Base-by-base conservation (phyloP, 1,140 invertebrate genomes). In the Nephila pilipes region DNA sequence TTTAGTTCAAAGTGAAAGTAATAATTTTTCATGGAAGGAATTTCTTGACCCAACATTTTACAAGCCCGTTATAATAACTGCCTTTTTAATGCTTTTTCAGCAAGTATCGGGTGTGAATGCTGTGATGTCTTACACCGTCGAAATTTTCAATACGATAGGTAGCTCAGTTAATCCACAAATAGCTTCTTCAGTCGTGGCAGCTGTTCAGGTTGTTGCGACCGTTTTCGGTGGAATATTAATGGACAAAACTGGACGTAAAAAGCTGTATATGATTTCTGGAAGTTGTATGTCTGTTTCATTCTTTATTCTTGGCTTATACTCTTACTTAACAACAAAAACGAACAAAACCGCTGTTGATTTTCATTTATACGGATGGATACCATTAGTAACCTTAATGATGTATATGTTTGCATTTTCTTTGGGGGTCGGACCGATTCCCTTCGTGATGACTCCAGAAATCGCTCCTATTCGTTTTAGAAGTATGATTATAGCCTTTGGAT, bases 81-180 rank as follows among this genome's bases (percentile, higher is more conserved):
- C 99, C 6, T 97, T 97, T 5, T 96, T 99, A 57, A 99, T 99
- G 98, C 97, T 98, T 94, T 98, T 99, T 96, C 98, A 99, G 96
- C 98, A 99, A 95, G 95, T 99, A 90, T 98, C 97, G 94, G 98
- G 98, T 36, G 98, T 98, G 94, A 99, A 99, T 94, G 98, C 98
- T 1, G 97, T 99, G 36, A 98, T 99, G 94, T 99, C 99, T 95
- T 99, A 99, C 95, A 98, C 98, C 0, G 97, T 97, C 20, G 96
- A 96, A 79, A 99, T 99, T 83, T 99, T 99, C 95, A 95, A 94
- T 1, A 96, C 96, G 10, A 96, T 97, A 4, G 96, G 97, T 0
- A 96, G 97, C 93, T 97, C 95, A 3, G 96, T 98, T 18, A 94
- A 96, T 12, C 92, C 96, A 0, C 95, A 96, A 46, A 94, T 96